Conservation (phyloP, 1,140 invertebrate species). For the Archivesica marissinica region DNA sequence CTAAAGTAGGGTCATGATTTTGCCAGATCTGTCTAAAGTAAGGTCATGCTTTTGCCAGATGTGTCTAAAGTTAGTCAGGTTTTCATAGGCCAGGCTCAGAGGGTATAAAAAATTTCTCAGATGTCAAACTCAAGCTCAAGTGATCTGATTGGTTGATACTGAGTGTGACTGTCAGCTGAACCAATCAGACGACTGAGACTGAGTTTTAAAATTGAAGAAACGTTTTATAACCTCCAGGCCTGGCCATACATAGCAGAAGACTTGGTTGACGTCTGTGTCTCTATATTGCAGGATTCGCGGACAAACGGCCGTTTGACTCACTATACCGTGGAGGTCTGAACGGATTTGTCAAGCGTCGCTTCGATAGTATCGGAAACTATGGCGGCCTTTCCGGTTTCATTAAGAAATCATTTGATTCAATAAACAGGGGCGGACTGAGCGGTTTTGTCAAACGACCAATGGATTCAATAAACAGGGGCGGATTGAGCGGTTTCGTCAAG, state of each 20-base stretch:
- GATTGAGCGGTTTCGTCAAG: constrained; percentile 48
- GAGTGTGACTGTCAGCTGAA: no score
- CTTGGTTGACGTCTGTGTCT: background rate
- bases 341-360: constrained; percentile 59
- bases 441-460: constrained; percentile 47
- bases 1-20: no score
- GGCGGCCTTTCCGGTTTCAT: constrained; percentile 50
- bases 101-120: no score
- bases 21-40: no score
- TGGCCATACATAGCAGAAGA: background rate
- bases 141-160: no score
- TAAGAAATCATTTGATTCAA: constrained; percentile 56
- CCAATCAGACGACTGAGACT: no score
- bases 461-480: constrained; percentile 54
- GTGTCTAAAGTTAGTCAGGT: no score
- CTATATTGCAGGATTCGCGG: constrained; percentile 31
- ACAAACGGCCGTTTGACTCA: constrained; percentile 65
- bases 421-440: constrained; percentile 3
- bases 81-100: no score
- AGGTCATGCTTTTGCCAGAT: no score
- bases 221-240: no score
- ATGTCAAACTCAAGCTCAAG: no score
- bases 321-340: constrained; percentile 44
- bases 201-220: no score
- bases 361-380: constrained; percentile 57